Percentiles rank a stretch among this genome's conserved stretches.
Evolutionary conservation across 2,797 vertebrate species (phyloP).

Genomic region (Brotula barbata): DNA sequence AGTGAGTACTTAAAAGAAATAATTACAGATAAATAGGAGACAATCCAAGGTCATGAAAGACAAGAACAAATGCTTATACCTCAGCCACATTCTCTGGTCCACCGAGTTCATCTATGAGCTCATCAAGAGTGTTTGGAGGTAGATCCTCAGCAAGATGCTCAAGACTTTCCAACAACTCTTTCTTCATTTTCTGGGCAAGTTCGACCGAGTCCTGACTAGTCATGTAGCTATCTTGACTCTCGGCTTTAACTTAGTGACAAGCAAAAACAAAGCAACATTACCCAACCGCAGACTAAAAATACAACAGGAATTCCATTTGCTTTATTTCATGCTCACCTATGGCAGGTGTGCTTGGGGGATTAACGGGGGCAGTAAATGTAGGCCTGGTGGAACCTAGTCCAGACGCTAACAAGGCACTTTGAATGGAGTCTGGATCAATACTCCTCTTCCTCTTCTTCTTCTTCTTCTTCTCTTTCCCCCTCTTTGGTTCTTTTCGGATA

Average conservation of each 20-base stretch:
- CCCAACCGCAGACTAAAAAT: neutral
- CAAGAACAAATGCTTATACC: constrained; percentile 69
- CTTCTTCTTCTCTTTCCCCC: constrained; percentile 88
- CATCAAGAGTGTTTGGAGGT: constrained; percentile 95
- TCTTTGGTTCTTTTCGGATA: constrained; percentile 97
- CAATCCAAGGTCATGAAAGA: no score
- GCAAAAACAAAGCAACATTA: constrained; percentile 4
- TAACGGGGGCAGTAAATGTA: constrained; percentile 86
- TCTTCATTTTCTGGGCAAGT: constrained; percentile 95
- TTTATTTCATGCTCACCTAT: constrained; percentile 49
- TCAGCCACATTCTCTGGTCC: constrained; percentile 97
- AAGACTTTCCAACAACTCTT: constrained; percentile 88
- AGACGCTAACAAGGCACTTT: constrained; percentile 99
- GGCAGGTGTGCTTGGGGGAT: constrained; percentile 68
- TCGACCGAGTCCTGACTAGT: constrained; percentile 97
- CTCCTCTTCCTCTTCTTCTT: constrained; percentile 90
- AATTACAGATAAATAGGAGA: no score
- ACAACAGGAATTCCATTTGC: neutral
- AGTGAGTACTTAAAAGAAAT: no score
- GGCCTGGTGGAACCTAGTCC: constrained; percentile 93
- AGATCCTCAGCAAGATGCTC: constrained; percentile 90
- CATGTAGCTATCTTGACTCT: constrained; percentile 82
- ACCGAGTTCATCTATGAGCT: constrained; percentile 96
- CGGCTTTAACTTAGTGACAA: constrained; percentile 68
- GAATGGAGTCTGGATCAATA: constrained; percentile 98